Evolutionary conservation across 2,888 invertebrate genomes (phyloP), one percentile per base, ranked within the genome.

Genomic region (Shargacucullia verbasci): DNA sequence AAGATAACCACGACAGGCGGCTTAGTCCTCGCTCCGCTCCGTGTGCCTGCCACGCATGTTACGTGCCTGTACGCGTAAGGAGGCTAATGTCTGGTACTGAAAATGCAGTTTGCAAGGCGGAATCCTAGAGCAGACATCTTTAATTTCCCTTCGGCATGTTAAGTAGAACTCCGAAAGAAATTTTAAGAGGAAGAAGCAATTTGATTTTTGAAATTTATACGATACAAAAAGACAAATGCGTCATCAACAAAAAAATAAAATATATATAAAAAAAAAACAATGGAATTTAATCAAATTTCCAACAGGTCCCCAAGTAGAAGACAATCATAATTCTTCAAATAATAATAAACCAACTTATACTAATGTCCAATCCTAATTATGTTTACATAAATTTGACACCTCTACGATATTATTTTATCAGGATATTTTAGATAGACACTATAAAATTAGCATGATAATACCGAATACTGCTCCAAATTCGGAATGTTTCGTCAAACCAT

Each of bases 401-500:
- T 59, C 20, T 7, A 6, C 33, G 39, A 45, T 39, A 58, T 64
- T 63, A 73, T 56, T 73, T 54, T 50, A 15, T 48, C 33, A 39
- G 35, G 14, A 39, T 13, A 1, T 52, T 62, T 61, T 70, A 74
- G 70, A 77, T 72, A 61, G 68, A 64, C 59, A 70, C 74, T 61
- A 82, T 81, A 78, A 81, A 81, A 88, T 88, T 86, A 69, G 59
- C 84, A 88, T 87, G 63, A 83, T 81, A 86, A 85, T 85, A 73
- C 73, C 61, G 48, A 70, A 70, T 67, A 82, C 71, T 81, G 80
- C 76, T 82, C 84, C 71, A 83, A 76, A 80, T 85, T 80, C 64
- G 44, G 63, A 65, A 44, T 62, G 7, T 29, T 29, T 29, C 29
- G 29, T 6, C 29, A 8, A 29, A 60, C 70, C 74, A 80, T 81